Conservation (phyloP, 2,113 vertebrate genomes). For the Arothron firmamentum region DNA sequence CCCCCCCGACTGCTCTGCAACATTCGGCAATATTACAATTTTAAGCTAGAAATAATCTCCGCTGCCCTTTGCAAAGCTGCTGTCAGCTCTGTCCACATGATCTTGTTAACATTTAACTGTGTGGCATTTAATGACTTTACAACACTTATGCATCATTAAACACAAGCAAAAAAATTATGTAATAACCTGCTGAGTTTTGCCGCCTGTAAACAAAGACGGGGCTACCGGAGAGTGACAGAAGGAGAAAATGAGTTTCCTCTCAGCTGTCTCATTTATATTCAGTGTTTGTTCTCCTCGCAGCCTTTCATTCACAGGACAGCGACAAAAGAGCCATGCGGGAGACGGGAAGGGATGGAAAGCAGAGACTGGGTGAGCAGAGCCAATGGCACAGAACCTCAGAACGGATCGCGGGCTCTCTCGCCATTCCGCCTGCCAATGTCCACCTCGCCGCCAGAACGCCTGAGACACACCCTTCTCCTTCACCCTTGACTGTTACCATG, state of each 20-base stretch:
- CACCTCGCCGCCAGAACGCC: slow-evolving; percentile 46
- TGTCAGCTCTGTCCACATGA: slow-evolving; percentile 28
- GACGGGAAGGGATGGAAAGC: slow-evolving; percentile 39
- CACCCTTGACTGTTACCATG: slow-evolving; percentile 63
- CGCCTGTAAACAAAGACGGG: slow-evolving; percentile 45
- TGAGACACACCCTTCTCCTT: slow-evolving; percentile 62
- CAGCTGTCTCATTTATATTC: slow-evolving; percentile 72
- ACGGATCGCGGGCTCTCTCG: slow-evolving; percentile 16
- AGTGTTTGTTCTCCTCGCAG: slow-evolving; percentile 57
- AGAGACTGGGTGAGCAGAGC: slow-evolving; percentile 41
- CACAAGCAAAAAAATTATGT: slow-evolving; percentile 27
- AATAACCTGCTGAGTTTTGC: slow-evolving; percentile 31
- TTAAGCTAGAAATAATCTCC: slow-evolving; percentile 27
- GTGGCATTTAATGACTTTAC: slow-evolving; percentile 16
- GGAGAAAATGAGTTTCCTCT: slow-evolving; percentile 55
- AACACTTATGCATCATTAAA: slow-evolving; percentile 28
- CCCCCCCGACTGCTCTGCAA: neutral
- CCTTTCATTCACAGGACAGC: slow-evolving; percentile 63
- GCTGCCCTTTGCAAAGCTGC: slow-evolving; percentile 12
- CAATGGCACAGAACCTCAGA: slow-evolving; percentile 48
- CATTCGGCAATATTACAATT: slow-evolving; percentile 3
- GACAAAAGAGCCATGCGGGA: slow-evolving; percentile 49
- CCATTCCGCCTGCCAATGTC: slow-evolving; percentile 52
- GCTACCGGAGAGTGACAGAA: slow-evolving; percentile 37
- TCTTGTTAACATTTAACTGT: slow-evolving; percentile 33